Evolutionary conservation across 2,113 vertebrate species (phyloP), one percentile per base, ranked within the genome.

Genomic region (Tylochromis polylepis): DNA sequence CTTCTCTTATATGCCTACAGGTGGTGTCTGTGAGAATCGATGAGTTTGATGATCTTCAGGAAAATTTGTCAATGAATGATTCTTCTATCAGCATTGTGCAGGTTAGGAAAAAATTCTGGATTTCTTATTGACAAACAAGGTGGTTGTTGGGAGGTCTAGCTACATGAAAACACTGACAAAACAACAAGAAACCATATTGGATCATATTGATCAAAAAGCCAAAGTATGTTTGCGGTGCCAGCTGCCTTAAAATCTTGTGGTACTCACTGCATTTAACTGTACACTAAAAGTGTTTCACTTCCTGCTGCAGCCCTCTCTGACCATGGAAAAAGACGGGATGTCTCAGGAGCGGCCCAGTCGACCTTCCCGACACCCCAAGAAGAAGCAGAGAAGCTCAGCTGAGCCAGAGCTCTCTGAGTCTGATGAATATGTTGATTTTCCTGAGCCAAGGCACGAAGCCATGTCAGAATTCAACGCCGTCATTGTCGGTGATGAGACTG

Each of bases 11-110:
- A 1, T 82, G 6, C 89, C 5, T 80, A 0, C 75, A 99, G 98
- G 97, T 98, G 43, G 95, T 97, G 67, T 96, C 97, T 0, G 97
- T 98, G 86, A 96, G 97, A 91, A 96, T 98, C 11, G 97, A 97
- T 3, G 97, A 99, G 20, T 97, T 98, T 51, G 96, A 98, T 60
- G 97, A 97, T 3, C 96, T 99, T 15, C 97, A 97, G 4, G 98
- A 98, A 94, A 94, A 97, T 0, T 95, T 97, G 1, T 97, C 97
- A 22, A 97, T 99, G 12, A 97, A 97, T 16, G 97, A 98, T 14
- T 97, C 98, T 2, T 97, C 98, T 9, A 97, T 99, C 65, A 97
- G 97, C 91, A 97, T 99, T 4, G 96, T 97, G 20, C 98, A 98
- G 97, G 98, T 99, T 0, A 5, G 81, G n/a, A 43, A 90, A 1